Conservation (phyloP, 2,888 invertebrate species). For the Amiota communis region DNA sequence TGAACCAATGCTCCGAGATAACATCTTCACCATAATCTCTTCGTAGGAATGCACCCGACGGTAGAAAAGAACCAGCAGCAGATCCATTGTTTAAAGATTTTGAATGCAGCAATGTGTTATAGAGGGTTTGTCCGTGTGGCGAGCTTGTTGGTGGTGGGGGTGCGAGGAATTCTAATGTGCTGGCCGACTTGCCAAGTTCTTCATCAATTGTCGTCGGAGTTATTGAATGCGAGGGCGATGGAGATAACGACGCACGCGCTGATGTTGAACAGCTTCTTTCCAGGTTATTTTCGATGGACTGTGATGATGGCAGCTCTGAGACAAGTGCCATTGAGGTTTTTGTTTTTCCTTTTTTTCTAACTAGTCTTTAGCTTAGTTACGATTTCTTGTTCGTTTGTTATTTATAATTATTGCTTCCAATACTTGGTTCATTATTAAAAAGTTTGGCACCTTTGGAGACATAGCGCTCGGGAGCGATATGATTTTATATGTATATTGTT, state of each 20-base stretch:
- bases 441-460: too few species aligned
- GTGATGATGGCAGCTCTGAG: slow-evolving; percentile 4
- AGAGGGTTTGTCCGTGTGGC: neutral
- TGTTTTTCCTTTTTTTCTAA: too few species aligned
- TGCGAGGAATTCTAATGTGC: neutral
- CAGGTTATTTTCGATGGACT: slow-evolving; percentile 7
- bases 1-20: slow-evolving; percentile 1
- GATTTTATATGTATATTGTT: too few species aligned
- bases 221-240: neutral
- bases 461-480: too few species aligned
- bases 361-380: too few species aligned
- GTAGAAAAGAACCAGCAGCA: neutral
- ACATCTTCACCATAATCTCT: neutral
- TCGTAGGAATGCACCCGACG: neutral
- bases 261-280: slow-evolving; percentile 13
- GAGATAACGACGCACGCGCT: slow-evolving; percentile 18
- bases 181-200: neutral
- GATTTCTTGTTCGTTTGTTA: too few species aligned
- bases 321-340: slow-evolving; percentile 9
- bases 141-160: slow-evolving; percentile 24
- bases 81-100: neutral
- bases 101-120: slow-evolving; percentile 1
- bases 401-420: too few species aligned
- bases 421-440: too few species aligned
- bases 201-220: neutral